Evolutionary conservation across 1,140 invertebrate genomes (phyloP), one percentile per base, ranked within the genome.

Genomic region (Leptinotarsa defecta): DNA sequence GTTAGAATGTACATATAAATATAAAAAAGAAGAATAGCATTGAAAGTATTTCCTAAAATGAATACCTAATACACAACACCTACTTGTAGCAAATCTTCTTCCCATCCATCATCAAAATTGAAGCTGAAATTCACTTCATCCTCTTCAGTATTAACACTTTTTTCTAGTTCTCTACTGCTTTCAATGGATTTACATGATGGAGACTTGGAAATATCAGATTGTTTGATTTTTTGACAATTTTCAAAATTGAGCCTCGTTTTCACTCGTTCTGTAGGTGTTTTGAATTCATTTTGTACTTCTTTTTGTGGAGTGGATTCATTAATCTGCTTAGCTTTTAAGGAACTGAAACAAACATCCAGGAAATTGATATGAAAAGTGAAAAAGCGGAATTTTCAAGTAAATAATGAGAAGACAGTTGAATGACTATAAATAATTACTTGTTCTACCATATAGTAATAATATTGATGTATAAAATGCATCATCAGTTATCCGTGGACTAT

Each of bases 231-330:
- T 52, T 34, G 19, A 68, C 74, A 71, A 69, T 52, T n/a, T 24
- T 67, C 34, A 76, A 81, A 81, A 75, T 79, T 78, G 24, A 81
- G 71, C 74, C 79, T 79, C 20, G 76, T 77, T 71, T 74, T 78
- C 8, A 78, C 76, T 75, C 73, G 79, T 34, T 64, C 20, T 5
- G 63, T 71, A 43, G 75, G 74, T 52, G 63, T 71, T 48, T 34
- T 72, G 24, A 64, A 74, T 62, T 48, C 63, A 48, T 43, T n/a
- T 34, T 24, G 34, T 8, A n/a, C 48, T 52, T 62, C 70, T 52
- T 77, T 80, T 78, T 65, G 34, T 72, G 83, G 83, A 24, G 82
- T 84, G 48, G 49, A 81, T 81, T 84, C 83, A 80, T 84, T 83
- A 27, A 68, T 13, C n/a, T 74, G 65, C 77, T 84, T 81, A 65